Evolutionary conservation across 2,888 invertebrate genomes (phyloP).

Genomic region (Nomada fucata): DNA sequence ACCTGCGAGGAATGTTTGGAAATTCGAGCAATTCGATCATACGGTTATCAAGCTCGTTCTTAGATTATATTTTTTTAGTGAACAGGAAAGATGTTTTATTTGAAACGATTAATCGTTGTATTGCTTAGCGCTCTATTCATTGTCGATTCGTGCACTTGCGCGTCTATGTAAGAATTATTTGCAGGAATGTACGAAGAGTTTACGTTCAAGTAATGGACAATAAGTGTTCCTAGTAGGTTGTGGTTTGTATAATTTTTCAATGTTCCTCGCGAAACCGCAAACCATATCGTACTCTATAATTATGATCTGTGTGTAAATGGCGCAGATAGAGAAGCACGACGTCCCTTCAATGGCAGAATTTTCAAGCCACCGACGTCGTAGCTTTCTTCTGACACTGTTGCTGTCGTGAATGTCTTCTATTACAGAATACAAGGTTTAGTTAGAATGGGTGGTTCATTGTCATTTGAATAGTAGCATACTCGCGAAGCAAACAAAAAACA

Average conservation of each 20-base stretch:
- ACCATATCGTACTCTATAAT: conserved; percentile 69
- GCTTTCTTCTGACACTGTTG: conserved; percentile 40
- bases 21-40: conserved; percentile 12
- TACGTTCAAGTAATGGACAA: conserved; percentile 52
- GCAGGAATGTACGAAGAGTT: not conserved
- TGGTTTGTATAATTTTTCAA: conserved; percentile 38
- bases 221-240: conserved; percentile 55
- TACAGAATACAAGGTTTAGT: conserved; percentile 64
- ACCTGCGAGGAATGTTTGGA: conserved; percentile 57
- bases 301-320: conserved; percentile 38
- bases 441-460: conserved; percentile 52
- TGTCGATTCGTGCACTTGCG: not conserved
- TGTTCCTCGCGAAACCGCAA: conserved; percentile 66
- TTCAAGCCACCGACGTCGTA: conserved; percentile 1
- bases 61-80: not conserved
- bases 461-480: conserved; percentile 60
- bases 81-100: not conserved
- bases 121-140: not conserved
- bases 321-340: conserved; percentile 23
- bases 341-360: conserved; percentile 15
- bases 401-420: conserved; percentile 48
- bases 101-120: not conserved
- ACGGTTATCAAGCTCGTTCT: not conserved
- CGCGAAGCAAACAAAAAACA: conserved; percentile 54
- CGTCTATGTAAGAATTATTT: conserved; percentile 15